Conservation (phyloP, 2,888 invertebrate species). For the Cataglyphis rosenhaueri region DNA sequence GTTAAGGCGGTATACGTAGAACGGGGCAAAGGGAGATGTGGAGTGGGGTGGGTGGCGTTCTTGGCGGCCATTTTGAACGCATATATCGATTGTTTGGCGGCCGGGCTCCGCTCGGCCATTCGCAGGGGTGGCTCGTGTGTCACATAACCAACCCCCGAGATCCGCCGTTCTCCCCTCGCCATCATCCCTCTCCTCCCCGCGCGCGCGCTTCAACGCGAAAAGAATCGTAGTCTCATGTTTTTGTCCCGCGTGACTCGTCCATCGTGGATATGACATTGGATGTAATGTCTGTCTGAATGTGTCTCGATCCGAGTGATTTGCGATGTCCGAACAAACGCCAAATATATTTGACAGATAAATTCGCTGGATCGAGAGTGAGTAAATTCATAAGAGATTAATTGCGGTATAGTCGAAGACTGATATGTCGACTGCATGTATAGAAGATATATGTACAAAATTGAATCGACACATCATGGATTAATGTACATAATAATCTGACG, state of each 20-base stretch:
- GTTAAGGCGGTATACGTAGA: slow-evolving; percentile 63
- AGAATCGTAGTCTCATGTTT: slow-evolving; percentile 68
- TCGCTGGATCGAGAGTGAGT: slow-evolving; percentile 1
- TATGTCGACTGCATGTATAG: not conserved
- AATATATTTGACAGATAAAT: not conserved
- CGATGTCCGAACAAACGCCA: slow-evolving; percentile 7
- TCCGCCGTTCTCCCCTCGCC: slow-evolving; percentile 54
- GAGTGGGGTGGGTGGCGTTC: slow-evolving; percentile 83
- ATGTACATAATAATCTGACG: not conserved
- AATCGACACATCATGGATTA: not conserved
- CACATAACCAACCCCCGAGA: slow-evolving; percentile 71
- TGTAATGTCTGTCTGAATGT: not conserved
- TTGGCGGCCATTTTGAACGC: slow-evolving; percentile 86
- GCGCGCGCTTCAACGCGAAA: slow-evolving; percentile 54
- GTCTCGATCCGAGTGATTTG: not conserved
- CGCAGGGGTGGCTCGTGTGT: slow-evolving; percentile 81
- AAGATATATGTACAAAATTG: not conserved
- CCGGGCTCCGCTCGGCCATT: slow-evolving; percentile 85
- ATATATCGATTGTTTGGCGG: slow-evolving; percentile 86
- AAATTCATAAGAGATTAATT: slow-evolving; percentile 20
- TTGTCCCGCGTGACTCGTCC: slow-evolving; percentile 7
- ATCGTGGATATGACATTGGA: not conserved
- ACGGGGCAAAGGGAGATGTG: slow-evolving; percentile 71
- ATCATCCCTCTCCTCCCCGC: not conserved
- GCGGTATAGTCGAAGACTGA: slow-evolving; percentile 1